Evolutionary conservation across 2,797 vertebrate genomes (phyloP).

Genomic region (Onychomys arenicola): DNA sequence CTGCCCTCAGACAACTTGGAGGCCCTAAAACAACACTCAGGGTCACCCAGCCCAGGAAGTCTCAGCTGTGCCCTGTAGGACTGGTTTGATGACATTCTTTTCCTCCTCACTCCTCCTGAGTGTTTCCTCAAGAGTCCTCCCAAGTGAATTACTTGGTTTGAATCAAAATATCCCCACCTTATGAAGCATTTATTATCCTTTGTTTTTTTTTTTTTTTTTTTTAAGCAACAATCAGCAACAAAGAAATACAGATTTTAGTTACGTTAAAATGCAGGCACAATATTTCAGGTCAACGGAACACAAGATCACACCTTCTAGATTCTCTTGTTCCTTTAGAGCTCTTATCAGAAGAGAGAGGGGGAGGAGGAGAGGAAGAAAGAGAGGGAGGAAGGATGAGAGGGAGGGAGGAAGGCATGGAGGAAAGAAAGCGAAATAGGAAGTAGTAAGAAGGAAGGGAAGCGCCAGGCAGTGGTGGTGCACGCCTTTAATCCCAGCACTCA

Average conservation of each 20-base stretch:
- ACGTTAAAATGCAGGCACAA: neutral
- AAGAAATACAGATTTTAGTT: neutral
- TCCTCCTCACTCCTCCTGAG: neutral
- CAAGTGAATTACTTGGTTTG: neutral
- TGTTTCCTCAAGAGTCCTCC: neutral
- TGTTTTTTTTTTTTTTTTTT: too few species aligned
- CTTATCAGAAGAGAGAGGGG: neutral
- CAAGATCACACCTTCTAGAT: neutral
- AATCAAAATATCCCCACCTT: neutral
- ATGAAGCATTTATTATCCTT: neutral
- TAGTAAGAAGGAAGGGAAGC: too few species aligned
- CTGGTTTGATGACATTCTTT: neutral
- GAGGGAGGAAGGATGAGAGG: fast-evolving
- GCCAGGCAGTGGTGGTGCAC: too few species aligned
- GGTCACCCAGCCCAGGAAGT: neutral
- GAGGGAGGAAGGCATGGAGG: fast-evolving
- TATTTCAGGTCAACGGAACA: neutral
- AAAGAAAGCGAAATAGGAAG: too few species aligned
- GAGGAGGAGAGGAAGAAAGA: fast-evolving
- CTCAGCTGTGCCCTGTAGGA: neutral
- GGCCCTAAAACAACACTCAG: neutral
- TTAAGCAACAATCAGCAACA: neutral
- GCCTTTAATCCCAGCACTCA: too few species aligned
- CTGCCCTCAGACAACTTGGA: fast-evolving
- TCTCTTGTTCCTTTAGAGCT: neutral